Evolutionary conservation across 2,888 invertebrate species (phyloP).

Genomic region (Pristionchus japonicus): DNA sequence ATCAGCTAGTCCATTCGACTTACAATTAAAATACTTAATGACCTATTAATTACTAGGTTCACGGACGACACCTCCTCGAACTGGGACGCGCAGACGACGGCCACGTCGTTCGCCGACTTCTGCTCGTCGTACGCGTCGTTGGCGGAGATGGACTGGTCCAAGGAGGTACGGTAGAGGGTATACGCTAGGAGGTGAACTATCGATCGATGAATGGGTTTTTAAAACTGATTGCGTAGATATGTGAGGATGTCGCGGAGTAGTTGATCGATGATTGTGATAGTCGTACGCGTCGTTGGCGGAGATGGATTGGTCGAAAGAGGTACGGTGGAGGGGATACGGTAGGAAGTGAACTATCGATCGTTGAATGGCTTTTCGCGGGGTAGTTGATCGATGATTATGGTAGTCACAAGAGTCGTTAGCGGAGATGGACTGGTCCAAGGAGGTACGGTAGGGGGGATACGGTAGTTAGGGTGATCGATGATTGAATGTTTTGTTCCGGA

Average conservation of each 20-base stretch:
- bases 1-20: too few species aligned
- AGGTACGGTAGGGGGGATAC: slow-evolving; percentile 7
- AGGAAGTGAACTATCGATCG: too few species aligned
- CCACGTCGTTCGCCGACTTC: slow-evolving; percentile 34
- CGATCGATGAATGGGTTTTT: too few species aligned
- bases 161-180: slow-evolving; percentile 16
- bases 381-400: too few species aligned
- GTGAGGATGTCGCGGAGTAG: too few species aligned
- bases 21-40: not conserved
- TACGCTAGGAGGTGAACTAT: too few species aligned
- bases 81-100: slow-evolving; percentile 1
- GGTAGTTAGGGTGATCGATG: too few species aligned
- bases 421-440: slow-evolving; percentile 44
- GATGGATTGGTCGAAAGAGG: slow-evolving; percentile 46
- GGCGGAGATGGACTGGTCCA: slow-evolving; percentile 45
- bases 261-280: too few species aligned
- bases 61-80: slow-evolving; percentile 18
- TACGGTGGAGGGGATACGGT: not conserved
- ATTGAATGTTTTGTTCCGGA: too few species aligned
- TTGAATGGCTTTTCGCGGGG: too few species aligned
- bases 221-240: too few species aligned
- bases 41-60: not conserved
- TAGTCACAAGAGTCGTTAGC: slow-evolving; percentile 29
- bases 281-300: slow-evolving; percentile 30
- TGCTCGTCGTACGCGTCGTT: slow-evolving; percentile 36